phyloP scores from a whole-genome alignment of 2,888 invertebrate genomes.

The Adineta ricciae region DNA sequence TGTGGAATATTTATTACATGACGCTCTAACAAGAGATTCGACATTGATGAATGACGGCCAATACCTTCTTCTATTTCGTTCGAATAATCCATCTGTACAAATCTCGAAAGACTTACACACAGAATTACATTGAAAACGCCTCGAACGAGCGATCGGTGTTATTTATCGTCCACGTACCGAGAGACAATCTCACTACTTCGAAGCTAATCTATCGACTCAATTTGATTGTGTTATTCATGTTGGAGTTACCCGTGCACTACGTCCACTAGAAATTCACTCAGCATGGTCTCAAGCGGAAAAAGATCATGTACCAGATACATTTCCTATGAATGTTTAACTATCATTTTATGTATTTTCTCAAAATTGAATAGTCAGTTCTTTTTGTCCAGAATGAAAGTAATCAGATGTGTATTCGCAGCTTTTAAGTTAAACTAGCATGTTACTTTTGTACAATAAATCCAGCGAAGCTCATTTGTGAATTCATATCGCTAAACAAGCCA shows the following conservation, averaged over 20 bases:
- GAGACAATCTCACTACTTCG: neutral
- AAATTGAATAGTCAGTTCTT: neutral
- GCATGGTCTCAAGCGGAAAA: neutral
- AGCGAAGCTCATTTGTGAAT: no score
- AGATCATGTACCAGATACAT: neutral
- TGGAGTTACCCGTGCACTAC: neutral
- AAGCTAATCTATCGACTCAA: neutral
- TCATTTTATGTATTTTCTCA: neutral
- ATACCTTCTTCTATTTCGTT: constrained; percentile 8
- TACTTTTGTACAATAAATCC: no score
- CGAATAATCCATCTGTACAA: neutral
- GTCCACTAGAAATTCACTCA: neutral
- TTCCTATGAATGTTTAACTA: neutral
- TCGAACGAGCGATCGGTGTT: constrained; percentile 3
- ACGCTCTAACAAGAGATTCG: neutral
- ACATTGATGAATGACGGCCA: neutral
- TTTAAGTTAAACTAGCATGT: no score
- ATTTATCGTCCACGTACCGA: neutral
- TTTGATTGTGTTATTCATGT: constrained; percentile 16
- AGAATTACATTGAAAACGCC: neutral
- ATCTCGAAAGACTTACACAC: neutral
- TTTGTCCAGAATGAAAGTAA: neutral
- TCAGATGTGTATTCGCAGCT: neutral
- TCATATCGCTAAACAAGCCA: neutral
- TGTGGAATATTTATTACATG: neutral